Base-by-base conservation (phyloP, 2,113 vertebrate species). In the Crotophaga sulcirostris region DNA sequence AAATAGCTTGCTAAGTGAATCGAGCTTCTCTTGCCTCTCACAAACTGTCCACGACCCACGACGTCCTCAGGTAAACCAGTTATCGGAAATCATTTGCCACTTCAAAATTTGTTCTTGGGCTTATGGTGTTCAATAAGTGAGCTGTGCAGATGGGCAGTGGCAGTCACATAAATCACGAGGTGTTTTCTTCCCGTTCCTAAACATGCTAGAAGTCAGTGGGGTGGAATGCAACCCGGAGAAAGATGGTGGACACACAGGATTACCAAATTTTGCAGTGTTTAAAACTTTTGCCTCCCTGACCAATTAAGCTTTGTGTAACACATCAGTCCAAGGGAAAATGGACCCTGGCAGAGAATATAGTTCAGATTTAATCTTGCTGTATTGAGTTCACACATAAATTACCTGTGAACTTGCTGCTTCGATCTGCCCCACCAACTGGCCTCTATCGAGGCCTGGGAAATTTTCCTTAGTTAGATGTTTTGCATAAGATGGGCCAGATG, bases 41-140 rank as follows among this genome's bases (percentile, higher is more conserved):
- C 49, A 84, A 84, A 44, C 52, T 0, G 0, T 25, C 58, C 4
- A 8, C 38, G 19, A 63, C 87, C 77, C 2, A 0, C 0, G 0
- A 2, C 6, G 47, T 82, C 74, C 69, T 72, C 44, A 3, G 51
- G 70, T 62, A 52, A 94, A 69, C 38, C 67, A 59, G 74, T 6
- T 72, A 91, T 85, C 79, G 90, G 92, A 94, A 96, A 91, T 87
- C 62, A 13, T 82, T 93, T 4, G 2, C 52, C 7, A 6, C 56
- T 62, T 76, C 66, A 34, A 9, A 44, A 60, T 34, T 56, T 63
- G 34, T 52, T 93, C 81, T 47, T 55, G 73, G 70, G 34, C 34
- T 87, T 19, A 6, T 11, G 33, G 42, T 4, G 4, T 36, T 74
- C 77, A 4, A 9, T 26, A 52, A 47, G 7, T 1, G 11, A 86